Conservation (phyloP, 2,888 invertebrate species). For the Anarsia innoxiella region DNA sequence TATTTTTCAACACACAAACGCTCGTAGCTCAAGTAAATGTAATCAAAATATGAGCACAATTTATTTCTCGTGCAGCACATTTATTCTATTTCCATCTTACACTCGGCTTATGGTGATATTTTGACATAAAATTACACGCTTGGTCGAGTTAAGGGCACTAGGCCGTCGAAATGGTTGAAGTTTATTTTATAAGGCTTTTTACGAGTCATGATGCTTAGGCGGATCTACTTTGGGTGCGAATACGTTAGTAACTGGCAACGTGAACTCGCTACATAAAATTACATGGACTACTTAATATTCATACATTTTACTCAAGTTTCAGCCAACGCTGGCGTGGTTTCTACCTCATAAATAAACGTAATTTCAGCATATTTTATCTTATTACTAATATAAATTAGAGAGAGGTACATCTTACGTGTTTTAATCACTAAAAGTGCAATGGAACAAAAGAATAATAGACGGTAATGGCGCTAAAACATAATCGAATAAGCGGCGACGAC, state of each 20-base stretch:
- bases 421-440: too few relatives aligned
- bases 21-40: constrained; percentile 1
- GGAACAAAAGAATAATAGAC: too few relatives aligned
- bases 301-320: constrained; percentile 9
- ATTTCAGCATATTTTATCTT: too few relatives aligned
- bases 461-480: neutral
- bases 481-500: too few relatives aligned
- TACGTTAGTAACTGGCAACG: constrained; percentile 15
- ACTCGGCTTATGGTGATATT: constrained; percentile 32
- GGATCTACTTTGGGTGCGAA: constrained; percentile 25
- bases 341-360: constrained; percentile 5
- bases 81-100: constrained; percentile 33
- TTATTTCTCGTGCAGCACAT: constrained; percentile 26
- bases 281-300: constrained; percentile 12
- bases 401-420: too few relatives aligned
- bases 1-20: constrained; percentile 1
- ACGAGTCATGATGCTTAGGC: constrained; percentile 26
- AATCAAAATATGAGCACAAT: constrained; percentile 9
- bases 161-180: constrained; percentile 27
- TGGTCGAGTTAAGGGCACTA: constrained; percentile 27
- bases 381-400: too few relatives aligned
- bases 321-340: constrained; percentile 6
- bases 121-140: constrained; percentile 32
- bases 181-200: constrained; percentile 31
- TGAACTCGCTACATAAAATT: constrained; percentile 13